These are phyloP conservation scores for Rhadina sibilatrix DNA, from an alignment of 2,113 vertebrate species.

Conservation along the genomic window DNA sequence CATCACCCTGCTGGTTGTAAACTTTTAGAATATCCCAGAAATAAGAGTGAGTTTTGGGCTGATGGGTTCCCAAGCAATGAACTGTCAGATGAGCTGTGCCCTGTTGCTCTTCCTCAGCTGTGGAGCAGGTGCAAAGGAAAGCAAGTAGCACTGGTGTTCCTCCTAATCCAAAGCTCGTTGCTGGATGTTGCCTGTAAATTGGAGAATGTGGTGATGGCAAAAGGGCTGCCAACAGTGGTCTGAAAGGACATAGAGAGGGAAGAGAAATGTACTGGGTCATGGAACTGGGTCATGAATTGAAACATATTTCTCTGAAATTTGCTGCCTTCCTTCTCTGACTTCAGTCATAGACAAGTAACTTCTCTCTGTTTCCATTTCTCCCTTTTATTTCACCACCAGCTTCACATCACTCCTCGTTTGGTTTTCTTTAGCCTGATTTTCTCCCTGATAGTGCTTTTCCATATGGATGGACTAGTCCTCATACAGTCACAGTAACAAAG, in stretches of 20 bases:
- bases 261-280: background rate
- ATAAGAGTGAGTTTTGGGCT: background rate
- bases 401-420: background rate
- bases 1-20: background rate
- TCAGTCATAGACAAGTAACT: background rate
- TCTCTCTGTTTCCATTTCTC: background rate
- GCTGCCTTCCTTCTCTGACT: background rate
- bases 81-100: background rate
- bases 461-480: fast-evolving
- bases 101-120: background rate
- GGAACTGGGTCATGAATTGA: background rate
- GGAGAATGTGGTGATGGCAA: background rate
- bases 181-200: background rate
- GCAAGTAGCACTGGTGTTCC: background rate
- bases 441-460: background rate
- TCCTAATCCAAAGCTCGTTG: fast-evolving
- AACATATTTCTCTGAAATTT: background rate
- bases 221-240: background rate
- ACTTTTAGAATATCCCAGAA: background rate
- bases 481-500: background rate
- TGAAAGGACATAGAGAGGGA: background rate
- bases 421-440: background rate
- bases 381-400: background rate
- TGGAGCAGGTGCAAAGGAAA: background rate
- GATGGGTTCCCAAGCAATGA: background rate